Percentiles rank a stretch among this genome's conserved stretches.
Evolutionary conservation across 2,888 invertebrate genomes (phyloP).

Genomic region (Arctia plantaginis): DNA sequence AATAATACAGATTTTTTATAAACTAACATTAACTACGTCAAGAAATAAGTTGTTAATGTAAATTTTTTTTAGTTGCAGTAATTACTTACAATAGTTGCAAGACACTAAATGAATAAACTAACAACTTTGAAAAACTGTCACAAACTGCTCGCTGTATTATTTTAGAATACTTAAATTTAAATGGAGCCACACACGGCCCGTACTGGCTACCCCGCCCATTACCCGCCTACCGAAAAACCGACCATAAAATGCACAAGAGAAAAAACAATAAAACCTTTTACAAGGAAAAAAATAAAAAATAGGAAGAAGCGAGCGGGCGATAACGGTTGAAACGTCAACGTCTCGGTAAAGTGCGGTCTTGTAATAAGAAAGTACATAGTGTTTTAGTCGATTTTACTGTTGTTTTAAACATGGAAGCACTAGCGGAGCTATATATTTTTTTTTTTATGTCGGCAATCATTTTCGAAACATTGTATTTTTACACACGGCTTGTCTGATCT

Average conservation of each 20-base stretch:
- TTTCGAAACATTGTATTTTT: neutral
- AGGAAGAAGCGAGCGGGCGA: constrained; percentile 56
- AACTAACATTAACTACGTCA: too few species aligned
- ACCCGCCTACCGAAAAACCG: constrained; percentile 83
- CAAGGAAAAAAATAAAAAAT: constrained; percentile 61
- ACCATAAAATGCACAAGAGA: constrained; percentile 71
- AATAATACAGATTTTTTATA: too few species aligned
- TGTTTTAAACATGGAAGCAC: neutral
- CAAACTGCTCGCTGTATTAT: constrained; percentile 12
- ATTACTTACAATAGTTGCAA: neutral
- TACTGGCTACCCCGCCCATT: constrained; percentile 69
- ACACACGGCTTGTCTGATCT: neutral
- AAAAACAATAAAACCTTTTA: constrained; percentile 81
- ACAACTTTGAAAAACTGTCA: constrained; percentile 18
- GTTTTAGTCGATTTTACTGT: constrained; percentile 15
- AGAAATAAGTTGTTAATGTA: too few species aligned
- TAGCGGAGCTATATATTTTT: neutral
- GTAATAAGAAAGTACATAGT: neutral
- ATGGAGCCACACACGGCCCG: constrained; percentile 62
- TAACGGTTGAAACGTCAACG: constrained; percentile 47
- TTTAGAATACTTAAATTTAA: constrained; percentile 35
- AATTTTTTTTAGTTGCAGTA: neutral
- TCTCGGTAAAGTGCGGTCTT: constrained; percentile 35
- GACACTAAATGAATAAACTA: neutral
- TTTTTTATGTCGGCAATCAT: too few species aligned